phyloP scores from a whole-genome alignment of 2,888 invertebrate species.

The Protonemura montana region DNA sequence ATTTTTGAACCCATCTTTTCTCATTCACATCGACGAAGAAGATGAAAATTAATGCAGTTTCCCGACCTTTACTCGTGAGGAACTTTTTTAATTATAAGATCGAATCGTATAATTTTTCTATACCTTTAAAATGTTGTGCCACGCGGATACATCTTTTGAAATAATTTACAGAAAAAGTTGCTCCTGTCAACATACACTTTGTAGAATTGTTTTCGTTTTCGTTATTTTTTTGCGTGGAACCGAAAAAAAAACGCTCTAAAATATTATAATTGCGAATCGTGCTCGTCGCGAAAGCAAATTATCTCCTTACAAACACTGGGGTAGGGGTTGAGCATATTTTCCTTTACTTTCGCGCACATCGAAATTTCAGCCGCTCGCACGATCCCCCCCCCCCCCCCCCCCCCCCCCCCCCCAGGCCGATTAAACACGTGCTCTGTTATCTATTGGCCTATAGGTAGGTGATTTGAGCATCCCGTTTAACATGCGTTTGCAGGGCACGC shows the following conservation, averaged over 20 bases:
- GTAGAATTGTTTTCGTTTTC: not conserved
- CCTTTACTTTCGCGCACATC: not conserved
- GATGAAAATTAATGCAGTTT: not conserved
- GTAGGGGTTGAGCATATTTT: not conserved
- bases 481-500: not conserved
- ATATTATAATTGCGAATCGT: not conserved
- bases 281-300: not conserved
- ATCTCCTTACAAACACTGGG: not conserved
- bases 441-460: not conserved
- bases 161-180: not conserved
- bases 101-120: not conserved
- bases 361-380: not conserved
- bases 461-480: not conserved
- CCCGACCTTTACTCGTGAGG: not conserved
- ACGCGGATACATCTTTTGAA: not conserved
- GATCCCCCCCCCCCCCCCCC: not conserved
- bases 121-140: not conserved
- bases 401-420: not conserved
- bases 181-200: not conserved
- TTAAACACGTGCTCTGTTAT: conserved; percentile 27
- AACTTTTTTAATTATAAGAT: conserved; percentile 7
- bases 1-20: not conserved
- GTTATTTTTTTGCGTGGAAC: not conserved
- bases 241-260: not conserved
- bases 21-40: not conserved